Evolutionary conservation across 1,140 invertebrate species (phyloP), one percentile per base, ranked within the genome.

Genomic region (Scaptomyza graminum): DNA sequence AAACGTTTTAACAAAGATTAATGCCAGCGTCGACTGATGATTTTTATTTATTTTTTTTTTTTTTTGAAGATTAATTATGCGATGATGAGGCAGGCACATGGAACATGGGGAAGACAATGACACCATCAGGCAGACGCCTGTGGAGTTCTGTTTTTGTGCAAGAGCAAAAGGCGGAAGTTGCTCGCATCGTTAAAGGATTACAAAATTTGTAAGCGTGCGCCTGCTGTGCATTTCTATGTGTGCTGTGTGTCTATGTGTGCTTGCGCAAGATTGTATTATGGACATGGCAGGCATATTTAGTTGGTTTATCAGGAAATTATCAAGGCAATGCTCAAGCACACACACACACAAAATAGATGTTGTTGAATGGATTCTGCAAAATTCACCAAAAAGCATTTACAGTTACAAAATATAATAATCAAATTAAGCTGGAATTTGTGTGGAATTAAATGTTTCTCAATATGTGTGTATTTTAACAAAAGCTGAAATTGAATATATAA

Each of bases 1-100:
- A 89, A 89, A 80, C 88, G 77, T 90, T 90, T 90, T 90, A 90
- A 90, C 87, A 90, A 90, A 88, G 87, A 90, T 90, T 90, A 90
- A 90, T 90, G 87, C 74, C 82, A 76, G 82, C 87, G 74, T 83
- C 88, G 87, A 84, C 87, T 88, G 79, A 90, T 90, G 87, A 90
- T 78, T 90, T 90, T 7, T 28, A 3, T 25, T n/a, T 25, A 3
- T 28, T 31, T 31, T 31, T 5, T 31, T 5, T 5, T 7, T 31
- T 31, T 88, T 90, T 81, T 88, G 79, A 90, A 90, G 87, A 90
- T 90, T 90, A 90, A 90, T 90, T 90, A 90, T 83, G 88, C 87
- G 87, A 90, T 90, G 87, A 90, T 83, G 87, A 90, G 87, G 87
- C 87, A 90, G 87, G 87, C 87, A 70, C 77, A 88, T 75, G 60